Base-by-base conservation (phyloP, 2,113 vertebrate genomes). In the Chloropsis hardwickii region DNA sequence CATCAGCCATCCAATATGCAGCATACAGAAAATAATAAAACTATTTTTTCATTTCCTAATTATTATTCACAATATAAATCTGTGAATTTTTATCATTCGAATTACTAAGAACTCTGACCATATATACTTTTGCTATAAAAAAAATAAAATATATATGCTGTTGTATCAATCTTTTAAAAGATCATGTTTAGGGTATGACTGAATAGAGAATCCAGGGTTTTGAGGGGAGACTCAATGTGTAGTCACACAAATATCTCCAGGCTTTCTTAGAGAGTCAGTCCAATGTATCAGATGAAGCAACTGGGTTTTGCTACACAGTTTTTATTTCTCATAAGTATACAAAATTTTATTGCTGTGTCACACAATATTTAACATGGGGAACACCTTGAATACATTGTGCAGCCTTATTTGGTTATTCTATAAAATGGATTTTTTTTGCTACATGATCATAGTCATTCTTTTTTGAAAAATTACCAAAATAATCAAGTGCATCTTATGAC, bases 21-120 rank as follows among this genome's bases (percentile, higher is more conserved):
- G 13, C 19, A 57, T 62, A 85, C 37, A 95, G 58, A 91, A 96
- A 96, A 90, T 37, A 92, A 83, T 61, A 60, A 54, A 95, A 69
- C 28, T 67, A 4, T 33, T 72, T 81, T 90, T 94, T 71, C 33
- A 61, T 19, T 85, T 96, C 90, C 64, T 92, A 89, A 78, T 85
- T 86, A 94, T 81, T 78, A 73, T 78, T 89, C 42, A 74, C 40
- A 84, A 20, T 45, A 90, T 60, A 80, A 96, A 92, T 94, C 37
- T 88, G 79, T 83, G 23, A 64, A 21, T 62, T 95, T 95, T 86
- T 94, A 67, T 37, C n/a, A 86, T 83, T 88, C 93, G 6, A 90
- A 69, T 93, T 83, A 79, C 47, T 86, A 80, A 82, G 50, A 87
- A 67, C n/a, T 94, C 60, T 88, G 72, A 56, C 29, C 28, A 60